These are phyloP conservation scores for Chascanopsetta lugubris DNA, from an alignment of 2,113 vertebrate species.

Conservation along the genomic window DNA sequence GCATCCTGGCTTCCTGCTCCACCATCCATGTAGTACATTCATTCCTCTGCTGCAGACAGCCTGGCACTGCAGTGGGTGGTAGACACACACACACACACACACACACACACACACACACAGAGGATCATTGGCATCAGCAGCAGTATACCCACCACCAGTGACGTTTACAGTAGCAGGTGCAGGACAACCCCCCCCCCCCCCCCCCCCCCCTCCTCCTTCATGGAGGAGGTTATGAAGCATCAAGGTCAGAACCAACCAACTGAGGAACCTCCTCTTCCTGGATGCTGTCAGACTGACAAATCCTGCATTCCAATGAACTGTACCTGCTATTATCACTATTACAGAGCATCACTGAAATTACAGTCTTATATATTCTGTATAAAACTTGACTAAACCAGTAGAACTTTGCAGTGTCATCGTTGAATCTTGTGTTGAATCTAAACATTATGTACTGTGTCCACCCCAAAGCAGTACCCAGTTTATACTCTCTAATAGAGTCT, in stretches of 20 bases:
- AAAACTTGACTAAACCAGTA: no score
- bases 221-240: neutral
- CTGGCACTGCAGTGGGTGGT: no score
- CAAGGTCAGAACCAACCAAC: neutral
- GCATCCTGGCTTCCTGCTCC: no score
- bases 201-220: neutral
- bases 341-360: neutral
- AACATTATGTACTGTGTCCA: neutral
- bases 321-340: neutral
- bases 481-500: neutral
- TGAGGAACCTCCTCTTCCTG: neutral
- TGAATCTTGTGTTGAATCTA: neutral
- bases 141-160: no score
- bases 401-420: no score
- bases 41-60: no score
- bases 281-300: neutral
- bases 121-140: no score
- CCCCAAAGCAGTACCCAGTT: neutral
- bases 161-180: constrained; percentile 5
- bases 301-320: neutral
- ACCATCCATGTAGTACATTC: no score
- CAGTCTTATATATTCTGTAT: neutral
- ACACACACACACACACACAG: no score
- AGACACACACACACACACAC: no score
- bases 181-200: neutral